Conservation (phyloP, 1,140 invertebrate species). For the Phenacoccus solenopsis region DNA sequence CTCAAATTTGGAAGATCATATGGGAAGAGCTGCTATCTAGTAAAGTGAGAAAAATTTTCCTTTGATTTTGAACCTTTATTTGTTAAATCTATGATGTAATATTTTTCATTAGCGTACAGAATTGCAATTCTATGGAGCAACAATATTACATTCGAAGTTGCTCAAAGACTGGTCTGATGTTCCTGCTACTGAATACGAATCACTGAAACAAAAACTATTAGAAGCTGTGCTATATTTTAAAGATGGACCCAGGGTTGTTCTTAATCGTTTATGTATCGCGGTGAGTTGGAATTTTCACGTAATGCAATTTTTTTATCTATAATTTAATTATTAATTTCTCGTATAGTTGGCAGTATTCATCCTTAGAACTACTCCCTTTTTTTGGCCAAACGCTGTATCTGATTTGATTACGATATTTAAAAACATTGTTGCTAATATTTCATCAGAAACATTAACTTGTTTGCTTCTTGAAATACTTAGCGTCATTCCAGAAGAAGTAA, state of each 20-base stretch:
- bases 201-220: slow-evolving; percentile 58
- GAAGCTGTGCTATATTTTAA: slow-evolving; percentile 58
- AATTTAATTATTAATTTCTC: slow-evolving; percentile 20
- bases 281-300: slow-evolving; percentile 44
- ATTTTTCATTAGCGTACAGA: slow-evolving; percentile 51
- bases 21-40: slow-evolving; percentile 70
- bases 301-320: neutral
- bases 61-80: neutral
- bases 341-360: slow-evolving; percentile 49
- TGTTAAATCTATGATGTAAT: neutral
- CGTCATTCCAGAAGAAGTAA: slow-evolving; percentile 68
- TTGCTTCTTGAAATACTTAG: slow-evolving; percentile 56
- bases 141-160: slow-evolving; percentile 72
- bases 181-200: slow-evolving; percentile 57
- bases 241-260: slow-evolving; percentile 64
- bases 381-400: slow-evolving; percentile 50
- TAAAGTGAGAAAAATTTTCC: slow-evolving; percentile 43
- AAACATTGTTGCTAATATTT: slow-evolving; percentile 37
- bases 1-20: slow-evolving; percentile 75
- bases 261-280: slow-evolving; percentile 72
- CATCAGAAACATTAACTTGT: slow-evolving; percentile 39
- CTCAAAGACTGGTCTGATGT: slow-evolving; percentile 74
- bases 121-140: slow-evolving; percentile 84
- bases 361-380: slow-evolving; percentile 43
- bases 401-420: slow-evolving; percentile 50